Percentiles rank a stretch among this genome's conserved stretches.
phyloP scores from a whole-genome alignment of 2,888 invertebrate species.

The Lymantria dispar region DNA sequence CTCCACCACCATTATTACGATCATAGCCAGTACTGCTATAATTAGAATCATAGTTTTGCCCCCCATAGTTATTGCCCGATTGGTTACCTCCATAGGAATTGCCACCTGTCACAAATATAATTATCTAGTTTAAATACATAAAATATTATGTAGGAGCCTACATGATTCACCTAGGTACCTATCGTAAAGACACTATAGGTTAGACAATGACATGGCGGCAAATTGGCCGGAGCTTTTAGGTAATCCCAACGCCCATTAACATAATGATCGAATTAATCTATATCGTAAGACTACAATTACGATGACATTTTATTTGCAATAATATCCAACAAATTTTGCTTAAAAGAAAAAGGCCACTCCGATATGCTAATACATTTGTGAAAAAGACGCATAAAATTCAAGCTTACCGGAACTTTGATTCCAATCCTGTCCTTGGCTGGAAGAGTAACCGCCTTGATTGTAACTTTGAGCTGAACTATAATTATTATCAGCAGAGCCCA shows the following conservation, averaged over 20 bases:
- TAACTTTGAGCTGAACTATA: slow-evolving; percentile 60
- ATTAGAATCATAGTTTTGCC: slow-evolving; percentile 58
- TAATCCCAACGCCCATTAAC: too few species aligned
- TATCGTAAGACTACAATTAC: too few species aligned
- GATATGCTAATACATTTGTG: too few species aligned
- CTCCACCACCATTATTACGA: slow-evolving; percentile 36
- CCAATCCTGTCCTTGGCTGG: slow-evolving; percentile 61
- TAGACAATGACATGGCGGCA: neutral
- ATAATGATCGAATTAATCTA: too few species aligned
- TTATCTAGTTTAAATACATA: neutral
- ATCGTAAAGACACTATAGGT: too few species aligned
- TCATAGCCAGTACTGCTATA: slow-evolving; percentile 54
- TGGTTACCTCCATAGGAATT: slow-evolving; percentile 56
- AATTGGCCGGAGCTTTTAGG: neutral
- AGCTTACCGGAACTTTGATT: slow-evolving; percentile 54
- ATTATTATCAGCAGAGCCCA: slow-evolving; percentile 65
- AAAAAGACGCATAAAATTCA: neutral
- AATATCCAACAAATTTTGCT: too few species aligned
- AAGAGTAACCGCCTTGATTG: slow-evolving; percentile 57
- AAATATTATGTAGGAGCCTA: neutral
- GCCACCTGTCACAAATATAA: slow-evolving; percentile 38
- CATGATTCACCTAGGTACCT: neutral
- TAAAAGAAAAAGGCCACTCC: too few species aligned
- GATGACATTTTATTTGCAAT: too few species aligned
- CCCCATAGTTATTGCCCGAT: slow-evolving; percentile 57